Evolutionary conservation across 2,888 invertebrate species (phyloP).

Genomic region (Drosophila picticornis): DNA sequence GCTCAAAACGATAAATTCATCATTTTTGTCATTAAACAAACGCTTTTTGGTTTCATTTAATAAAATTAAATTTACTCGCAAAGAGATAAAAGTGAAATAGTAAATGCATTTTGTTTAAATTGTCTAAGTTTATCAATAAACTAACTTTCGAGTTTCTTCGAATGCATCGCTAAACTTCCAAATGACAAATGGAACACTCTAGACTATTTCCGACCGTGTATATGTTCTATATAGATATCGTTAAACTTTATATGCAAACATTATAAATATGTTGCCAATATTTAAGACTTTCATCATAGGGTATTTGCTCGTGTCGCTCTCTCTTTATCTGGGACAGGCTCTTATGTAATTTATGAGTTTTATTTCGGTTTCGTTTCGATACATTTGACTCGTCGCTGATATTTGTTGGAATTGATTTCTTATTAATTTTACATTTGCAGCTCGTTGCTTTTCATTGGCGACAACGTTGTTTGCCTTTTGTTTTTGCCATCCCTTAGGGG

Average conservation of each 20-base stretch:
- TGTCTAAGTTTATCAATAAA: neutral
- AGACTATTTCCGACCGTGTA: neutral
- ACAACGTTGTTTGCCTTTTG: slow-evolving; percentile 36
- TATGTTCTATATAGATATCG: rapidly evolving
- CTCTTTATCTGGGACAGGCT: neutral
- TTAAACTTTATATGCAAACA: rapidly evolving
- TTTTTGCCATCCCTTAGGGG: slow-evolving; percentile 24
- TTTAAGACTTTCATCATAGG: neutral
- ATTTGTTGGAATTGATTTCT: slow-evolving; percentile 72
- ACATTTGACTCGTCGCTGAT: slow-evolving; percentile 30
- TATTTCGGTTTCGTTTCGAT: slow-evolving; percentile 50
- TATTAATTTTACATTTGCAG: slow-evolving; percentile 80
- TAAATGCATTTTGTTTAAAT: neutral
- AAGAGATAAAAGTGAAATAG: neutral
- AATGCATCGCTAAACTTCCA: neutral
- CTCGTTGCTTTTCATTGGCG: slow-evolving; percentile 67
- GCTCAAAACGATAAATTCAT: neutral
- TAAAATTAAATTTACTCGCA: neutral
- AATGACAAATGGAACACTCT: neutral
- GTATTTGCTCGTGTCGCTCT: neutral
- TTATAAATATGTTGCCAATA: neutral
- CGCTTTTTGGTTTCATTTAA: no score
- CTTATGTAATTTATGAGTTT: slow-evolving; percentile 57
- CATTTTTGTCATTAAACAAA: neutral
- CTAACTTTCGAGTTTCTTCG: neutral